Conservation (phyloP, 2,797 vertebrate genomes). For the Selene dorsalis region DNA sequence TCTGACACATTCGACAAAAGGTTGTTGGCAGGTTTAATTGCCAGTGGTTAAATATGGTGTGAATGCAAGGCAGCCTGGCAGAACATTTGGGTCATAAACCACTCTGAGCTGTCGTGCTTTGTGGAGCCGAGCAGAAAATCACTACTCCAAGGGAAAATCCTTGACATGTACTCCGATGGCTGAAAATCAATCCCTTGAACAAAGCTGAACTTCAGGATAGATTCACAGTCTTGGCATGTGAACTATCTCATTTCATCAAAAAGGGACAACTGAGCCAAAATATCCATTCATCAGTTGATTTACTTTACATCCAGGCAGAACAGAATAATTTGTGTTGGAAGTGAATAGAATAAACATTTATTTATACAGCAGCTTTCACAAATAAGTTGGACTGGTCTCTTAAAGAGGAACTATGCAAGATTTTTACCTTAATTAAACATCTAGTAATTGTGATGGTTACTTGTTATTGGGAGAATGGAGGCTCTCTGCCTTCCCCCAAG, state of each 20-base stretch:
- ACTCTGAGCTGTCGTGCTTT: slow-evolving; percentile 50
- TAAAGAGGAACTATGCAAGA: too few species aligned
- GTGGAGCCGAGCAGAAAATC: slow-evolving; percentile 64
- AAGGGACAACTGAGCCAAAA: slow-evolving; percentile 8
- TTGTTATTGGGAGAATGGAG: too few species aligned
- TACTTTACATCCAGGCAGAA: slow-evolving; percentile 1
- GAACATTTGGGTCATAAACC: slow-evolving; percentile 68
- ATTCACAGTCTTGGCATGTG: slow-evolving; percentile 48
- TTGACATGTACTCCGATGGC: slow-evolving; percentile 51
- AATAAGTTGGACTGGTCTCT: too few species aligned
- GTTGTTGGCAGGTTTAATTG: slow-evolving; percentile 69
- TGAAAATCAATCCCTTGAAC: slow-evolving; percentile 57
- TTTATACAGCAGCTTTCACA: too few species aligned
- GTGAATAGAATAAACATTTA: too few species aligned
- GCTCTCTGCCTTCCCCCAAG: too few species aligned
- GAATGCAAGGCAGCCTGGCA: slow-evolving; percentile 58
- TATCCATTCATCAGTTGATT: slow-evolving; percentile 24
- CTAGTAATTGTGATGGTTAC: too few species aligned
- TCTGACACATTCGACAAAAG: slow-evolving; percentile 61
- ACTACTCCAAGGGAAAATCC: slow-evolving; percentile 56
- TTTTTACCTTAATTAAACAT: too few species aligned
- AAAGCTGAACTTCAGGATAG: slow-evolving; percentile 56
- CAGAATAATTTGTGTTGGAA: background rate
- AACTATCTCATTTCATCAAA: slow-evolving; percentile 18
- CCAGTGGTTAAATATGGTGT: slow-evolving; percentile 67